Base-by-base conservation (phyloP, 1,140 invertebrate species). In the honey bee (Apis mellifera) region DNA sequence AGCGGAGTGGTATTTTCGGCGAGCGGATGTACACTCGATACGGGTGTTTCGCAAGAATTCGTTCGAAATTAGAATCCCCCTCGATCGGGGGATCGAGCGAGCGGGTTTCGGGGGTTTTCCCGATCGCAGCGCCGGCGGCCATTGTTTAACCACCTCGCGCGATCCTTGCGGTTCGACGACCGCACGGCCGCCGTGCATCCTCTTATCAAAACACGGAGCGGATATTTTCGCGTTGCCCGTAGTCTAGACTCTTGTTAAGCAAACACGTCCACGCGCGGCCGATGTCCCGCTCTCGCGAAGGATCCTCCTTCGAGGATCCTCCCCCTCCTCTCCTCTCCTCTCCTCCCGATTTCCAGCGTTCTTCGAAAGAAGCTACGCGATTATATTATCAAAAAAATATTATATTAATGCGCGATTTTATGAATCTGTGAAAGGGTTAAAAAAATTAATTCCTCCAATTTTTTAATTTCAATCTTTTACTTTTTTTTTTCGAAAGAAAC, bases 231-330 rank as follows among this genome's bases (percentile, higher is more conserved):
- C 86, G 72, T 77, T 64, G 42, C 69, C 52, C 32, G 65, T 83
- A 79, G 86, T 87, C 86, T 88, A 85, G 78, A 88, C 86, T 88
- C 82, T 88, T 88, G 84, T 88, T 88, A 88, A 88, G 84, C 80
- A 84, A 86, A 85, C 84, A 74, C 62, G 82, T 84, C 77, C 74
- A 55, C 59, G 69, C 71, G 26, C 17, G 52, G 59, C 59, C 66
- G 81, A 21, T 50, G 48, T n/a, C 64, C 79, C 59, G 73, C 2
- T 32, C 32, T 32, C 32, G 11, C 52, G 1, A 52, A 52, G 13
- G 52, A 52, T 52, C 52, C 8, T 52, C 50, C 1, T 52, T n/a
- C n/a, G n/a, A n/a, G n/a, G n/a, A n/a, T n/a, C n/a, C n/a, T n/a
- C n/a, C n/a, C n/a, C n/a, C n/a, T n/a, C n/a, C n/a, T n/a, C n/a